phyloP scores from a whole-genome alignment of 2,113 vertebrate genomes.

The Collichthys lucidus region DNA sequence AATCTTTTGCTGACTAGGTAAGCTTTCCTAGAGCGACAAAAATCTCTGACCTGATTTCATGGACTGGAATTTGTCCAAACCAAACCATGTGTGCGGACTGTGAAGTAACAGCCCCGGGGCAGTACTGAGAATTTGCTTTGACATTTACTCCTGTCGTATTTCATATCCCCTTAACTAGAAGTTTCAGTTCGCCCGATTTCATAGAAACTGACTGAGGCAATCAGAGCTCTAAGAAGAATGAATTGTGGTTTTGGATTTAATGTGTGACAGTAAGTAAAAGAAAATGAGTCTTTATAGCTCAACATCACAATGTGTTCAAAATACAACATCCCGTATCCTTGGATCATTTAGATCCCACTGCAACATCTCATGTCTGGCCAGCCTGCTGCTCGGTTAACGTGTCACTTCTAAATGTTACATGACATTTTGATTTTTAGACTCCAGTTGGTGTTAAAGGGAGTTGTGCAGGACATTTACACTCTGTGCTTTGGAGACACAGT shows the following conservation, averaged over 20 bases:
- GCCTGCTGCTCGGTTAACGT: constrained; percentile 2
- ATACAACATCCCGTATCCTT: too few relatives aligned
- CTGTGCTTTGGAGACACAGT: not conserved
- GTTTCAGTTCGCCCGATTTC: constrained; percentile 44
- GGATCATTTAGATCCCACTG: not conserved
- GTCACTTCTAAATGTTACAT: constrained; percentile 9
- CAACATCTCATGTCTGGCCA: not conserved
- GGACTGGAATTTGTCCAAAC: constrained; percentile 70
- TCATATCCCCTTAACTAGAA: constrained; percentile 37
- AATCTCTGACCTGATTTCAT: constrained; percentile 75
- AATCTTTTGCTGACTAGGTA: constrained; percentile 55
- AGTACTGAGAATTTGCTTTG: constrained; percentile 72
- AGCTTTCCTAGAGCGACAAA: constrained; percentile 50
- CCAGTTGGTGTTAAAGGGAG: not conserved
- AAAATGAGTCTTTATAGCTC: too few relatives aligned
- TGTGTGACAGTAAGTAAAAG: too few relatives aligned
- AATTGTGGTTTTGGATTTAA: too few relatives aligned
- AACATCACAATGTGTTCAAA: too few relatives aligned
- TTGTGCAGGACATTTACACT: not conserved
- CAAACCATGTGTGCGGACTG: constrained; percentile 52
- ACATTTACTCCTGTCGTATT: constrained; percentile 48
- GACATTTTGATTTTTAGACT: not conserved
- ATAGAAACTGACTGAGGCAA: constrained; percentile 31
- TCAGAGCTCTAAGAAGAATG: not conserved
- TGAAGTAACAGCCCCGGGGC: constrained; percentile 65